These are phyloP conservation scores for Microctenopoma lineatum DNA, from an alignment of 2,797 vertebrate genomes.

Conservation along the genomic window DNA sequence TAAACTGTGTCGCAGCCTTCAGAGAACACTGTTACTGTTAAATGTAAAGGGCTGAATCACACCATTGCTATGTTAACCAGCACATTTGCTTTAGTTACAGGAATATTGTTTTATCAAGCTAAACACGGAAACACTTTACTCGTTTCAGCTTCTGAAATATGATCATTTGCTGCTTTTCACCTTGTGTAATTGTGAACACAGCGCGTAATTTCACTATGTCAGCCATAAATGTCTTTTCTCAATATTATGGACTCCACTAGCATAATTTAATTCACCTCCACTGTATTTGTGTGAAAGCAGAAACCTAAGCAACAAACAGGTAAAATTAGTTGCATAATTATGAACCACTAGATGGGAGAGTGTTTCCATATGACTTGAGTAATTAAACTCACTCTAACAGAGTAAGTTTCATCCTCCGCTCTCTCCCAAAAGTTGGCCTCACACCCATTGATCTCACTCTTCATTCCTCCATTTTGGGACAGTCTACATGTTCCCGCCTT, in stretches of 20 bases:
- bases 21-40: too few species aligned
- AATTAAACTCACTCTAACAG: neutral
- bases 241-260: too few species aligned
- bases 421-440: slow-evolving; percentile 33
- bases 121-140: neutral
- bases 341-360: neutral
- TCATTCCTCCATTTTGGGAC: slow-evolving; percentile 71
- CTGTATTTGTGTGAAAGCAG: too few species aligned
- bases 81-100: too few species aligned
- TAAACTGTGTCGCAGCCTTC: too few species aligned
- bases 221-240: too few species aligned
- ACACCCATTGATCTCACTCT: slow-evolving; percentile 43
- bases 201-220: too few species aligned
- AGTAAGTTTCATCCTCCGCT: slow-evolving; percentile 12
- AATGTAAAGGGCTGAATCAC: too few species aligned
- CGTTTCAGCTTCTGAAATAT: neutral
- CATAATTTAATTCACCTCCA: too few species aligned
- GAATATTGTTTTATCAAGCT: neutral
- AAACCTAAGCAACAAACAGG: too few species aligned
- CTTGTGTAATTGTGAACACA: too few species aligned
- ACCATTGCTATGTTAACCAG: too few species aligned
- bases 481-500: slow-evolving; percentile 63
- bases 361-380: neutral
- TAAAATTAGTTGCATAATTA: neutral
- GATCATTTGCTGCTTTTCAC: neutral